Percentiles rank a stretch among this genome's conserved stretches.
phyloP scores from a whole-genome alignment of 2,888 invertebrate species.

The Blastobasis lacticolella region DNA sequence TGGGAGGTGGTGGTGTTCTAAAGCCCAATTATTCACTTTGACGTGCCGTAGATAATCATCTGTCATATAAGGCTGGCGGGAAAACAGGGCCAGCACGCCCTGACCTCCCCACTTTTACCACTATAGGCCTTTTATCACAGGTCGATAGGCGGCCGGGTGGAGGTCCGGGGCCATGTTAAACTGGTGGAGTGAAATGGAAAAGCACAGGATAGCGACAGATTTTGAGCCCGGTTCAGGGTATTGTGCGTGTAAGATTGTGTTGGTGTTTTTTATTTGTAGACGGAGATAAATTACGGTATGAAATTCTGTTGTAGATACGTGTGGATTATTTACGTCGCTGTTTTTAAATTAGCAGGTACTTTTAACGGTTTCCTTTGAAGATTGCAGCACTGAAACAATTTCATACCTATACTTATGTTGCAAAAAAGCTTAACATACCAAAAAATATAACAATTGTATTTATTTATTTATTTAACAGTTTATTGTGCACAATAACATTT shows the following conservation, averaged over 20 bases:
- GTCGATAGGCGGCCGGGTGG: conserved; percentile 12
- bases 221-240: conserved; percentile 46
- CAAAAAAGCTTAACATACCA: too few species aligned
- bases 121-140: conserved; percentile 17
- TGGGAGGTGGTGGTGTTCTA: conserved; percentile 29
- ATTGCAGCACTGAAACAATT: too few species aligned
- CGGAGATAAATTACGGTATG: conserved; percentile 20
- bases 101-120: conserved; percentile 34
- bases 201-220: conserved; percentile 47
- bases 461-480: too few species aligned
- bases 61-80: conserved; percentile 60
- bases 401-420: too few species aligned
- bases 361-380: too few species aligned
- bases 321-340: too few species aligned
- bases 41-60: conserved; percentile 71
- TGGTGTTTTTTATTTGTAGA: conserved; percentile 30
- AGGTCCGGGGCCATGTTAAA: conserved; percentile 19
- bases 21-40: conserved; percentile 72
- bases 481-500: too few species aligned
- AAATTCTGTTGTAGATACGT: too few species aligned
- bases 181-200: conserved; percentile 42
- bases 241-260: conserved; percentile 54
- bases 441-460: too few species aligned
- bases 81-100: conserved; percentile 33
- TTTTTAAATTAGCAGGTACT: too few species aligned